phyloP scores from a whole-genome alignment of 2,113 vertebrate genomes.

The Notothenia coriiceps region DNA sequence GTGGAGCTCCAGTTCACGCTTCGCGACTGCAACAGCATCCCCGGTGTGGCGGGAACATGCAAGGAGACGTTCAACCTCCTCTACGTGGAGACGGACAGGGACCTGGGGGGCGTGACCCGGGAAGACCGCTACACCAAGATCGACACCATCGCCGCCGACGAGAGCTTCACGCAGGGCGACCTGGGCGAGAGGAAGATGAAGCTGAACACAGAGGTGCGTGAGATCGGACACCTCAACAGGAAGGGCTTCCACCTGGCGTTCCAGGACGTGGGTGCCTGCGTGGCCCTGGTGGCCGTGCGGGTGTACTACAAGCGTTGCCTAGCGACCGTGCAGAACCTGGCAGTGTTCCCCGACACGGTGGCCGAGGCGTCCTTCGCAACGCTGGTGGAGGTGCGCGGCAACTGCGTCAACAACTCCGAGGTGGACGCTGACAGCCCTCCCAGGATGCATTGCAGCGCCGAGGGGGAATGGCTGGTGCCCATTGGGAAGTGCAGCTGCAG shows the following conservation, averaged over 20 bases:
- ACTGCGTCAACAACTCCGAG: slow-evolving; percentile 92
- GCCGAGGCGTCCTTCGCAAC: slow-evolving; percentile 93
- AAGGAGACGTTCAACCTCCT: slow-evolving; percentile 99
- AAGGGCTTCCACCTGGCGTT: slow-evolving; percentile 96
- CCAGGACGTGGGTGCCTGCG: slow-evolving; percentile 96
- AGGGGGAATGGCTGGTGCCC: slow-evolving; percentile 97
- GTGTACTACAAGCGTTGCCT: slow-evolving; percentile 98
- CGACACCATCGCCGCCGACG: slow-evolving; percentile 95
- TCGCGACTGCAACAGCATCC: slow-evolving; percentile 98
- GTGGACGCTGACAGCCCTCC: slow-evolving; percentile 91
- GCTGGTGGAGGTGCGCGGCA: slow-evolving; percentile 93
- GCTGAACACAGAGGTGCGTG: slow-evolving; percentile 96
- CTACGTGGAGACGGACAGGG: slow-evolving; percentile 89
- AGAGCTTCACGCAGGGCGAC: slow-evolving; percentile 98
- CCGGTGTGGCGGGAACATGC: slow-evolving; percentile 92
- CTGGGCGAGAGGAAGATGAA: slow-evolving; percentile 98
- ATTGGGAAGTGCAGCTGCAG: slow-evolving; percentile 95
- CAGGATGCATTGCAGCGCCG: slow-evolving; percentile 96
- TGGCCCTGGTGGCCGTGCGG: slow-evolving; percentile 93
- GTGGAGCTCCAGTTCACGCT: slow-evolving; percentile 98
- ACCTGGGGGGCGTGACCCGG: slow-evolving; percentile 82
- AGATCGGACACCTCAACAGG: slow-evolving; percentile 94
- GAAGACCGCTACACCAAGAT: slow-evolving; percentile 92
- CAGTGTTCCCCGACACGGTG: slow-evolving; percentile 92
- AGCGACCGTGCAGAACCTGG: slow-evolving; percentile 90